A percentile compares a stretch with the other conserved stretches of the same genome.
These are phyloP conservation scores for Clinocottus analis DNA, from an alignment of 2,113 vertebrate species.

Conservation along the genomic window DNA sequence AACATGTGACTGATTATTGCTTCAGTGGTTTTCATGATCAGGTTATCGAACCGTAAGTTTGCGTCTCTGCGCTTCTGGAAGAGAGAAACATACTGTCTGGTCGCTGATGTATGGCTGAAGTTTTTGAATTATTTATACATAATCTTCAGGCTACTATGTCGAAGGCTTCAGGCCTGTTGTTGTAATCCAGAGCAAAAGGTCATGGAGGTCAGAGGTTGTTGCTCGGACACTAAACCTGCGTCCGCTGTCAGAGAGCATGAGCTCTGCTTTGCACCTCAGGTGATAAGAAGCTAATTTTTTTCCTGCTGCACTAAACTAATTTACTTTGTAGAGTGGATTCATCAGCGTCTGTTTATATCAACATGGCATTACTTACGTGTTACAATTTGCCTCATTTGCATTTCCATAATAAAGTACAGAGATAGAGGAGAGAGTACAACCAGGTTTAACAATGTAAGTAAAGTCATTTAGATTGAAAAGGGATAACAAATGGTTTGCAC, in stretches of 20 bases:
- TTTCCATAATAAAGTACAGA: background rate
- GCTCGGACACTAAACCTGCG: slow-evolving; percentile 5
- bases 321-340: background rate
- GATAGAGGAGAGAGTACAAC: background rate
- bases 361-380: too few relatives aligned
- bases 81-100: background rate
- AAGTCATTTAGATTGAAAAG: background rate
- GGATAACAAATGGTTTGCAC: background rate
- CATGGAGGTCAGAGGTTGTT: slow-evolving; percentile 4
- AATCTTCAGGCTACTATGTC: background rate
- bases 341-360: background rate
- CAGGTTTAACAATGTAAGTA: background rate
- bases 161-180: background rate
- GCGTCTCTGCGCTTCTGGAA: background rate
- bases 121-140: background rate
- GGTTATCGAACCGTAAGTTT: background rate
- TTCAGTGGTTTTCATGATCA: slow-evolving; percentile 4
- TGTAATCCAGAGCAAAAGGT: background rate
- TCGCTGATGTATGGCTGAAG: background rate
- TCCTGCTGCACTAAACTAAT: background rate
- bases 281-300: background rate
- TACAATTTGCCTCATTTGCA: background rate
- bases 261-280: background rate
- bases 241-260: background rate
- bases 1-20: background rate